These are phyloP conservation scores for Tetragnatha versicolor DNA, from an alignment of 1,140 invertebrate genomes.

Conservation along the genomic window DNA sequence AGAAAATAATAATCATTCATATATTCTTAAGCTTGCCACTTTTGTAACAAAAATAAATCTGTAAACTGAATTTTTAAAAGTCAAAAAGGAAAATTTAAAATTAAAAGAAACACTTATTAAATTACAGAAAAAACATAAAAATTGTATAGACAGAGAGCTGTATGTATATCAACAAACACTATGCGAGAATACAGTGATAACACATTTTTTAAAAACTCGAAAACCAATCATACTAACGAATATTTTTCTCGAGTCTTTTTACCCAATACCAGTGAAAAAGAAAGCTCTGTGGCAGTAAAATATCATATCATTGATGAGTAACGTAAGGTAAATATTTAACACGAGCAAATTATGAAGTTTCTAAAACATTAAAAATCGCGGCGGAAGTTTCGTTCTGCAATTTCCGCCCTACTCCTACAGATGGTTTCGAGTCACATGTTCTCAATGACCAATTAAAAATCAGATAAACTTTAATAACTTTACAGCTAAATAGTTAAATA, in stretches of 20 bases:
- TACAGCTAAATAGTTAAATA: too few relatives aligned
- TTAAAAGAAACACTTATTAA: too few relatives aligned
- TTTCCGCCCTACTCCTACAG: too few relatives aligned
- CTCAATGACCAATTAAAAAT: too few relatives aligned
- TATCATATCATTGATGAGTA: not conserved
- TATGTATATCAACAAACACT: too few relatives aligned
- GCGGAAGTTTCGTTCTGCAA: slow-evolving; percentile 12
- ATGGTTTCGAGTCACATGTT: too few relatives aligned
- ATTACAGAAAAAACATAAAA: too few relatives aligned
- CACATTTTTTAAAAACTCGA: not conserved
- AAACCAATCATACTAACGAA: not conserved
- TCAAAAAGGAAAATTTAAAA: too few relatives aligned
- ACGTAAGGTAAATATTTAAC: not conserved
- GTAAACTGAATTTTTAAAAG: not conserved
- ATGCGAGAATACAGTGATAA: not conserved
- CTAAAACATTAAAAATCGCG: slow-evolving; percentile 15
- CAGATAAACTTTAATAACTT: too few relatives aligned
- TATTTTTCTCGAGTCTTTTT: not conserved
- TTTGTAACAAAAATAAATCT: not conserved
- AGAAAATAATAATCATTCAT: not conserved
- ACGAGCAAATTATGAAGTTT: not conserved
- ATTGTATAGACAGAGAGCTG: too few relatives aligned
- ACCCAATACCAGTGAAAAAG: not conserved
- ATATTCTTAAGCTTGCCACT: not conserved
- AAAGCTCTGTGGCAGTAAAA: not conserved